Evolutionary conservation across 30 jellyfish, hydroid and myxozoan species (phyloP).

Genomic region (Phacellophora camtschatica): DNA sequence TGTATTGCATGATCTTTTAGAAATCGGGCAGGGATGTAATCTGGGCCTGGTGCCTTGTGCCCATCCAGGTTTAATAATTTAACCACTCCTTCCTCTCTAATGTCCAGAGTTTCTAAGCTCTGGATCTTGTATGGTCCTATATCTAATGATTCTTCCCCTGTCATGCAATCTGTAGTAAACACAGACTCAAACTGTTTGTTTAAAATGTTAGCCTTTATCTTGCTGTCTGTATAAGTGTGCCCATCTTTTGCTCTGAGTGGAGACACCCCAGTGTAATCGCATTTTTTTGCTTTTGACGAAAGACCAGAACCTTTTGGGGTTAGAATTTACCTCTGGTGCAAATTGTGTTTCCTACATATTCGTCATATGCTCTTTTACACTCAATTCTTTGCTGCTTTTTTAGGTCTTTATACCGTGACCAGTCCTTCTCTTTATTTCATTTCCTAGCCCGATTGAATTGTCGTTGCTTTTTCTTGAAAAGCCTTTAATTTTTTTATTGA

Average conservation of each 20-base stretch:
- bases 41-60: constrained; percentile 16
- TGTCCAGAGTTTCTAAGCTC: neutral
- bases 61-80: neutral
- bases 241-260: neutral
- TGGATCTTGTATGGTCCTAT: too few species aligned
- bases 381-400: neutral
- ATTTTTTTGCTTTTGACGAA: too few species aligned
- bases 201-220: too few species aligned
- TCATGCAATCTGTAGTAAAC: neutral
- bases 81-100: neutral
- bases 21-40: neutral
- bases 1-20: neutral
- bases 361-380: neutral
- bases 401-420: neutral
- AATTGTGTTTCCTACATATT: neutral
- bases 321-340: too few species aligned
- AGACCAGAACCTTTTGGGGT: too few species aligned
- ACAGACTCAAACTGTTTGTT: too few species aligned
- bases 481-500: neutral
- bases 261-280: too few species aligned
- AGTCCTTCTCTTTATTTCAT: neutral
- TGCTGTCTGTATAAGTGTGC: neutral
- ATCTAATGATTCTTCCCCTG: too few species aligned
- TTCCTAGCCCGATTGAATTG: neutral
- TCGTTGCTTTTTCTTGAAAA: neutral